phyloP scores from a whole-genome alignment of 30 jellyfish, hydroid and myxozoan genomes.

The Chrysaora quinquecirrha region DNA sequence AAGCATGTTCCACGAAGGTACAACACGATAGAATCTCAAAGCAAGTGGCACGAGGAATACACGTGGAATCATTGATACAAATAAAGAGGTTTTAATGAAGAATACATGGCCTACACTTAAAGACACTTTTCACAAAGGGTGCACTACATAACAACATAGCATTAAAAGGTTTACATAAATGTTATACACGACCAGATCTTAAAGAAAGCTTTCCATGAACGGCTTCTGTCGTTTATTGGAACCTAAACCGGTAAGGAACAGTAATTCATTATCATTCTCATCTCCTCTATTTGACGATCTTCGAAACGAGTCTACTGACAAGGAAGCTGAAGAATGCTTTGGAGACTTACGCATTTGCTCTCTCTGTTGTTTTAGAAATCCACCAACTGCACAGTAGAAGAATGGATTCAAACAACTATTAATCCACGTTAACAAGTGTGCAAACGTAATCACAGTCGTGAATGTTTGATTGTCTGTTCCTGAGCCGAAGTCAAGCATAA shows the following conservation, averaged over 20 bases:
- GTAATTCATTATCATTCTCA: background rate
- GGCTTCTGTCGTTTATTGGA: too few relatives aligned
- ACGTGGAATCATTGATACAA: too few relatives aligned
- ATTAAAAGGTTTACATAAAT: too few relatives aligned
- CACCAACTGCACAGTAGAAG: conserved; percentile 71
- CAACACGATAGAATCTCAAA: too few relatives aligned
- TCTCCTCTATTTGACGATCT: conserved; percentile 32
- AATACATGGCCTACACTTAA: too few relatives aligned
- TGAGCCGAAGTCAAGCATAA: conserved; percentile 69
- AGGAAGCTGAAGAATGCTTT: conserved; percentile 4
- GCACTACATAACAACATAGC: too few relatives aligned
- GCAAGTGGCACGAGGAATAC: too few relatives aligned
- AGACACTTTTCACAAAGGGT: too few relatives aligned
- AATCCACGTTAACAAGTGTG: conserved; percentile 69
- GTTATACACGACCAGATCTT: too few relatives aligned
- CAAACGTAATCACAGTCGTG: conserved; percentile 26
- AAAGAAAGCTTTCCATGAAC: too few relatives aligned
- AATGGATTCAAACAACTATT: conserved; percentile 84
- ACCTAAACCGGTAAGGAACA: background rate
- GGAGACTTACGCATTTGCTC: background rate
- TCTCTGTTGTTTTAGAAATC: conserved; percentile 38
- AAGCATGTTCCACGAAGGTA: too few relatives aligned
- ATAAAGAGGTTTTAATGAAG: too few relatives aligned
- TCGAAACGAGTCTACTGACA: conserved; percentile 50
- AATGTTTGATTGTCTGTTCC: conserved; percentile 20